Percentiles rank a stretch among this genome's conserved stretches.
Conservation (phyloP, 2,888 invertebrate species). For the Orthosia cruda region DNA sequence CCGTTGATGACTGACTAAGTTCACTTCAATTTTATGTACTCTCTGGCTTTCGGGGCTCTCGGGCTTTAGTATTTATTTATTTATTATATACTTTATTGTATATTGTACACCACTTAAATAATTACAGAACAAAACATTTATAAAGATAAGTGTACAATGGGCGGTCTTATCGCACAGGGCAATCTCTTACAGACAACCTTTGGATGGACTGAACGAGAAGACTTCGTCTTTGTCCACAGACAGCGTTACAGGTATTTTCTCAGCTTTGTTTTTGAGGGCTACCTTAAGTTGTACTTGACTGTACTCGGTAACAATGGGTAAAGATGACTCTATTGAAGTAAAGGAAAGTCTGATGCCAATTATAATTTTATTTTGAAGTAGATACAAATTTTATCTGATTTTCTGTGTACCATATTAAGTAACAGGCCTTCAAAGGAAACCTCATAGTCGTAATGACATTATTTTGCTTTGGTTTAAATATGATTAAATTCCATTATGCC, state of each 20-base stretch:
- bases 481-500: not conserved
- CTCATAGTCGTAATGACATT: not conserved
- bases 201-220: too few species aligned
- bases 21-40: slow-evolving; percentile 72
- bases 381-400: not conserved
- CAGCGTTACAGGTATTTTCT: slow-evolving; percentile 51
- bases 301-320: not conserved
- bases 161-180: too few species aligned
- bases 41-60: slow-evolving; percentile 51
- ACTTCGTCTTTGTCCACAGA: slow-evolving; percentile 43
- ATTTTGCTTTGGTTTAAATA: slow-evolving; percentile 23
- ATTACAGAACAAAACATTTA: too few species aligned
- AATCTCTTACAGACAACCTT: too few species aligned
- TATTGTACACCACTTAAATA: too few species aligned
- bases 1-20: slow-evolving; percentile 76
- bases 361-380: slow-evolving; percentile 4
- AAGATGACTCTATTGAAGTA: slow-evolving; percentile 5
- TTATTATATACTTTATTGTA: too few species aligned
- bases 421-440: slow-evolving; percentile 8
- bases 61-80: too few species aligned
- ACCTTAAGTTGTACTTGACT: slow-evolving; percentile 18
- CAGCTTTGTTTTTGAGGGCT: slow-evolving; percentile 49
- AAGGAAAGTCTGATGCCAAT: not conserved
- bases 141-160: too few species aligned
- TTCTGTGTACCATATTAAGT: slow-evolving; percentile 8